Conservation (phyloP, 2,888 invertebrate species). For the Macropis europaea region DNA sequence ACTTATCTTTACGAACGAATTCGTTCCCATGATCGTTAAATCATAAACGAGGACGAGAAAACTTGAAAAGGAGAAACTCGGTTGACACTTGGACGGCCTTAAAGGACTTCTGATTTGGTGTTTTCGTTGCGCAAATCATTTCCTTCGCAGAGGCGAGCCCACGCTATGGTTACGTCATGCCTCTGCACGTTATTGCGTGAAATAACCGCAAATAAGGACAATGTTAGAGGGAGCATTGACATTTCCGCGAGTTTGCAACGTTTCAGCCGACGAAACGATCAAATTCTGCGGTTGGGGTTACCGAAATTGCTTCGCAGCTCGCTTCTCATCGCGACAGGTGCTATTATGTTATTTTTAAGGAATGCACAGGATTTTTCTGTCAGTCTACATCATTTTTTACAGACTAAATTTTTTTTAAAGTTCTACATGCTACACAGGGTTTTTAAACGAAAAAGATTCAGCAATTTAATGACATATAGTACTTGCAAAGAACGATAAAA, state of each 20-base stretch:
- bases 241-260: neutral
- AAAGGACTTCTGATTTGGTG: slow-evolving; percentile 27
- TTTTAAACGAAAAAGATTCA: neutral
- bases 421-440: no score
- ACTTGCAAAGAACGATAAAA: no score
- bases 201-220: slow-evolving; percentile 53
- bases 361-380: no score
- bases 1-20: neutral
- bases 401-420: no score
- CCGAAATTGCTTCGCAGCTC: neutral
- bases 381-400: no score
- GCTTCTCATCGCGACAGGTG: neutral
- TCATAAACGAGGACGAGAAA: neutral
- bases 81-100: neutral
- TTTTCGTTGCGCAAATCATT: slow-evolving; percentile 52
- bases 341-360: neutral
- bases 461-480: no score
- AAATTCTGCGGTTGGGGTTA: slow-evolving; percentile 9
- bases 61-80: neutral
- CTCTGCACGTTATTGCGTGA: slow-evolving; percentile 23
- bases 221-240: slow-evolving; percentile 34
- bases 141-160: slow-evolving; percentile 23
- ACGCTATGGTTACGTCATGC: slow-evolving; percentile 44
- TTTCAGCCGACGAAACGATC: neutral
- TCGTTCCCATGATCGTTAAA: slow-evolving; percentile 6